Evolutionary conservation across 2,888 invertebrate species (phyloP).

Genomic region (Noctuana brunneofusca): DNA sequence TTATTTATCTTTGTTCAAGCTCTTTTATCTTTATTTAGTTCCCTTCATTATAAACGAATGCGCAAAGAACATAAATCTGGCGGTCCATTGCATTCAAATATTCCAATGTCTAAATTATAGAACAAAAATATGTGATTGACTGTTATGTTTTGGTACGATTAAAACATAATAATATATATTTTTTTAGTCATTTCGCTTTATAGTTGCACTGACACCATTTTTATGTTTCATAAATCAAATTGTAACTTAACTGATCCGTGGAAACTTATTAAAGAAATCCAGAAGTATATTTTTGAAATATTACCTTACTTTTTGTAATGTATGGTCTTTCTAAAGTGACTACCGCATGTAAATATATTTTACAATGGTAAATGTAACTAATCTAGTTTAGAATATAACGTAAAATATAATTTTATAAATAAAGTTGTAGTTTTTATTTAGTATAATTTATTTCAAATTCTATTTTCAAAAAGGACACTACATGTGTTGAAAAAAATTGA

Average conservation of each 20-base stretch:
- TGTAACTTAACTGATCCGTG: background rate
- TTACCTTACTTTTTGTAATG: slow-evolving; percentile 37
- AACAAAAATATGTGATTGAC: too few relatives aligned
- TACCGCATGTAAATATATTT: slow-evolving; percentile 41
- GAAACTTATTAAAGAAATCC: background rate
- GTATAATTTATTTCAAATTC: background rate
- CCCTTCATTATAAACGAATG: background rate
- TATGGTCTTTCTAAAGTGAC: slow-evolving; percentile 26
- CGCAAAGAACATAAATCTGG: background rate
- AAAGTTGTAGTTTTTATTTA: slow-evolving; percentile 30
- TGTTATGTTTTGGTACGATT: background rate
- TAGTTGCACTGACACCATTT: background rate
- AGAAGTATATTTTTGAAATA: slow-evolving; percentile 24
- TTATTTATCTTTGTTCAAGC: background rate
- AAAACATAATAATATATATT: too few relatives aligned
- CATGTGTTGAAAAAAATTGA: background rate
- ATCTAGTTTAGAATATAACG: slow-evolving; percentile 42
- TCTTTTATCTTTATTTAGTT: background rate
- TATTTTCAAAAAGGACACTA: background rate
- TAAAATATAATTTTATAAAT: slow-evolving; percentile 47
- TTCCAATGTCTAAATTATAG: too few relatives aligned
- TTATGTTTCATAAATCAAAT: background rate
- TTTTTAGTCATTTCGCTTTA: too few relatives aligned
- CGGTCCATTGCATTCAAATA: too few relatives aligned
- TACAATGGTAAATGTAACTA: slow-evolving; percentile 36